Percentiles rank a stretch among this genome's conserved stretches.
phyloP scores from a whole-genome alignment of 2,113 vertebrate species.

The Anolis carolinensis region DNA sequence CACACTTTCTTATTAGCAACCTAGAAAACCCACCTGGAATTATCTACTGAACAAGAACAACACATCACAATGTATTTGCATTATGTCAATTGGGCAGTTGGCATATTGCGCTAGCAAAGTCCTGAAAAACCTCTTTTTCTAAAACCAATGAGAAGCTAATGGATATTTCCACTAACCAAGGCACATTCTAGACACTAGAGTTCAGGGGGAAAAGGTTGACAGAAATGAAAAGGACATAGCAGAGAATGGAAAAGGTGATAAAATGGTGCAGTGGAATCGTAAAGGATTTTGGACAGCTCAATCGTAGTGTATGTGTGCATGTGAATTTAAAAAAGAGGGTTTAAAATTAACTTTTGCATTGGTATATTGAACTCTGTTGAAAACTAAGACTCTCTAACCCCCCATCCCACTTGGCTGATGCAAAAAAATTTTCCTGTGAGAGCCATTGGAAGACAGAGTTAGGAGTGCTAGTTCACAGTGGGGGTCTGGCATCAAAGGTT shows the following conservation, averaged over 20 bases:
- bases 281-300: neutral
- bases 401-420: neutral
- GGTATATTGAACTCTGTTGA: neutral
- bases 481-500: constrained; percentile 54
- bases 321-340: neutral
- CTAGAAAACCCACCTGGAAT: constrained; percentile 42
- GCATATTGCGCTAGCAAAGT: constrained; percentile 68
- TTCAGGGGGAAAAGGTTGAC: neutral
- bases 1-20: too few species aligned
- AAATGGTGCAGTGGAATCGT: neutral
- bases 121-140: constrained; percentile 65
- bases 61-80: constrained; percentile 64
- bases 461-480: constrained; percentile 52
- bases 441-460: constrained; percentile 39
- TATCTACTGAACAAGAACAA: constrained; percentile 55
- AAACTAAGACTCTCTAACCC: neutral
- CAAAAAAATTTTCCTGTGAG: neutral
- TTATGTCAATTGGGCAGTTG: constrained; percentile 66
- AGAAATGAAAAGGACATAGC: neutral
- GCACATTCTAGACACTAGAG: neutral
- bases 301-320: neutral
- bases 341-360: neutral
- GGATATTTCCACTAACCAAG: constrained; percentile 50
- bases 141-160: constrained; percentile 52
- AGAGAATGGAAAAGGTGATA: fast-evolving